A percentile compares a stretch with the other conserved stretches of the same genome.
Evolutionary conservation across 2,888 invertebrate genomes (phyloP).

Genomic region (Conchocele bisecta): DNA sequence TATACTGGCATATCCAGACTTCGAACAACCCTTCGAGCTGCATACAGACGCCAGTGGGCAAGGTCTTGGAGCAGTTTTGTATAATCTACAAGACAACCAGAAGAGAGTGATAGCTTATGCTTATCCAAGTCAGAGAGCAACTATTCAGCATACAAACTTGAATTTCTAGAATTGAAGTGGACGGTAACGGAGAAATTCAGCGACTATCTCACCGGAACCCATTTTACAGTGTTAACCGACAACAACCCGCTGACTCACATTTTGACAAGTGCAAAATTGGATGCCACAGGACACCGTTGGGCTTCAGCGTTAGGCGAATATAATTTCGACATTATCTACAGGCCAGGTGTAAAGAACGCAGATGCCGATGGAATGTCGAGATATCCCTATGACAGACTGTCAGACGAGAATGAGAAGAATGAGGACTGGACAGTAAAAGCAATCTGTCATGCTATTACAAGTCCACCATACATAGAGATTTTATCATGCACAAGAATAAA

Average conservation of each 20-base stretch:
- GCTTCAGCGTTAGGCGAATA: slow-evolving; percentile 11
- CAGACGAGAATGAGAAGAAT: not conserved
- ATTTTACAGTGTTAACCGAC: slow-evolving; percentile 9
- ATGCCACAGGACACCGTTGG: slow-evolving; percentile 32
- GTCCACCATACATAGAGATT: not conserved
- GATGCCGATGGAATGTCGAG: slow-evolving; percentile 27
- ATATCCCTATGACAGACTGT: not conserved
- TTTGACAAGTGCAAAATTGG: slow-evolving; percentile 19
- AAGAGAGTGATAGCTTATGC: slow-evolving; percentile 31
- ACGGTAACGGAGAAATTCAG: slow-evolving; percentile 42
- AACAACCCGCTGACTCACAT: slow-evolving; percentile 19
- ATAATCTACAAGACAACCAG: slow-evolving; percentile 25
- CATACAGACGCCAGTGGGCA: slow-evolving; percentile 30
- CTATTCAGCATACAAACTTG: slow-evolving; percentile 45
- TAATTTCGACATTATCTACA: slow-evolving; percentile 15
- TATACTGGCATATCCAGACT: slow-evolving; percentile 24
- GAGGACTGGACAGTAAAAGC: slow-evolving; percentile 1
- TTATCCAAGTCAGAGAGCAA: slow-evolving; percentile 40
- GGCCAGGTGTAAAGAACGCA: slow-evolving; percentile 6
- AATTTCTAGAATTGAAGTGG: slow-evolving; percentile 53
- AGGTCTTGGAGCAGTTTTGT: slow-evolving; percentile 48
- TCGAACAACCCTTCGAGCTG: slow-evolving; percentile 34
- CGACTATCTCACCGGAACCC: not conserved
- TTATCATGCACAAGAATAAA: not conserved
- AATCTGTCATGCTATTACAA: not conserved